phyloP scores from a whole-genome alignment of 1,140 invertebrate genomes.

The Lerema accius region DNA sequence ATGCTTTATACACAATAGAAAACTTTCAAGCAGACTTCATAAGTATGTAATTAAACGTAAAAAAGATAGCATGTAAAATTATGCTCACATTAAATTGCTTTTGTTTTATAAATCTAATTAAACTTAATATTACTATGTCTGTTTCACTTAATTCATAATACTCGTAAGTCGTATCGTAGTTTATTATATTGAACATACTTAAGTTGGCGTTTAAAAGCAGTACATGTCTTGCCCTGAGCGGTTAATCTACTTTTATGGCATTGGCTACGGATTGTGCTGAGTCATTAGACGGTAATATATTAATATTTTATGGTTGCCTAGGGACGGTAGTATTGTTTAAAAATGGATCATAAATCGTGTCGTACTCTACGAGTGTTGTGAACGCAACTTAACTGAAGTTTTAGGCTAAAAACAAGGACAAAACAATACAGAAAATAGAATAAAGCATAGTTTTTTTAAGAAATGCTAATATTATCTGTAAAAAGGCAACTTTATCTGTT shows the following conservation, averaged over 20 bases:
- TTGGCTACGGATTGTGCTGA: constrained; percentile 20
- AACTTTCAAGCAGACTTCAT: no score
- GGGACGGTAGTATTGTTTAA: constrained; percentile 13
- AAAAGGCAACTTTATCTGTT: no score
- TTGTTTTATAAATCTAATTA: constrained; percentile 5
- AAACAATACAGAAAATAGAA: no score
- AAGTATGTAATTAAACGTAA: no score
- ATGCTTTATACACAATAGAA: no score
- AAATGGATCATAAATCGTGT: constrained; percentile 3
- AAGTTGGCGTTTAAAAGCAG: constrained; percentile 16
- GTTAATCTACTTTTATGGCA: constrained; percentile 29
- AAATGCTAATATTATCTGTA: no score
- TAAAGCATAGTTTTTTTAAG: no score
- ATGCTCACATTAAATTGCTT: constrained; percentile 21
- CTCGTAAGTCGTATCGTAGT: neutral
- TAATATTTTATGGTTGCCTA: constrained; percentile 26
- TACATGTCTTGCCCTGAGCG: constrained; percentile 22
- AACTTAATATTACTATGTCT: no score
- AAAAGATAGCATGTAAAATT: no score
- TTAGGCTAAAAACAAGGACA: no score
- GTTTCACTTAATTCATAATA: neutral
- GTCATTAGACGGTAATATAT: constrained; percentile 26
- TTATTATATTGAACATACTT: constrained; percentile 1
- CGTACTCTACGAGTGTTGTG: neutral
- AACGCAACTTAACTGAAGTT: neutral